A percentile compares a stretch with the other conserved stretches of the same genome.
phyloP scores from a whole-genome alignment of 1,140 invertebrate genomes.

The Drosophila seguyi region DNA sequence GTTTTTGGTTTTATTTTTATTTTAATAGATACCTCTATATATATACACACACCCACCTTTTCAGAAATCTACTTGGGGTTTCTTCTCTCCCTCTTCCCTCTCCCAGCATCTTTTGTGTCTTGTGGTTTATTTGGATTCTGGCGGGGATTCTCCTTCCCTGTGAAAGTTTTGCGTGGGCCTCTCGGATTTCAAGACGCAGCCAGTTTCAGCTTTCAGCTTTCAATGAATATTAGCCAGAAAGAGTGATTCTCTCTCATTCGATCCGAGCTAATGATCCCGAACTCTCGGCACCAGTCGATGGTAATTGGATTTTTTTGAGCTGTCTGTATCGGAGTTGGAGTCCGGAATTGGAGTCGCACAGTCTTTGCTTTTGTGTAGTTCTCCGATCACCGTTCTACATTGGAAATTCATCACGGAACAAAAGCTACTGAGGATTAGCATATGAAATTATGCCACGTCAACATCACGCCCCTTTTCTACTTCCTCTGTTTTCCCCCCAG shows the following conservation, averaged over 20 bases:
- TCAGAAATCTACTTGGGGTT: slow-evolving; percentile 25
- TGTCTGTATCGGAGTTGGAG: too few species aligned
- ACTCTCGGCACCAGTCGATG: slow-evolving; percentile 6
- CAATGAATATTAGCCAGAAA: slow-evolving; percentile 16
- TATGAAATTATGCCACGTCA: slow-evolving; percentile 67
- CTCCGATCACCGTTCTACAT: slow-evolving; percentile 7
- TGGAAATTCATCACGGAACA: slow-evolving; percentile 28
- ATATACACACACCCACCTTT: slow-evolving; percentile 12
- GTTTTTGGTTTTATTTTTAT: slow-evolving; percentile 27
- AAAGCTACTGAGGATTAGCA: slow-evolving; percentile 60
- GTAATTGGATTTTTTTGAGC: slow-evolving; percentile 1
- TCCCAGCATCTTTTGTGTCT: slow-evolving; percentile 2
- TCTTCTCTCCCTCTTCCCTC: not conserved
- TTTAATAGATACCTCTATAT: not conserved
- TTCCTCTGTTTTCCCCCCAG: not conserved
- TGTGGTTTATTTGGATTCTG: slow-evolving; percentile 31
- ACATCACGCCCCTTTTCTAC: slow-evolving; percentile 15
- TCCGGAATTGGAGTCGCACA: not conserved
- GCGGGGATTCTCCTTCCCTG: not conserved
- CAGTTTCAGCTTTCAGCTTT: slow-evolving; percentile 11
- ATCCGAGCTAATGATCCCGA: slow-evolving; percentile 32
- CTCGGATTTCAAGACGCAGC: slow-evolving; percentile 6
- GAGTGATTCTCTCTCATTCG: not conserved
- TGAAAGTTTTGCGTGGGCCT: slow-evolving; percentile 66
- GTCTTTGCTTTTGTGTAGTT: not conserved